Evolutionary conservation across 2,888 invertebrate species (phyloP).

Genomic region (Zaprionus bogoriensis): DNA sequence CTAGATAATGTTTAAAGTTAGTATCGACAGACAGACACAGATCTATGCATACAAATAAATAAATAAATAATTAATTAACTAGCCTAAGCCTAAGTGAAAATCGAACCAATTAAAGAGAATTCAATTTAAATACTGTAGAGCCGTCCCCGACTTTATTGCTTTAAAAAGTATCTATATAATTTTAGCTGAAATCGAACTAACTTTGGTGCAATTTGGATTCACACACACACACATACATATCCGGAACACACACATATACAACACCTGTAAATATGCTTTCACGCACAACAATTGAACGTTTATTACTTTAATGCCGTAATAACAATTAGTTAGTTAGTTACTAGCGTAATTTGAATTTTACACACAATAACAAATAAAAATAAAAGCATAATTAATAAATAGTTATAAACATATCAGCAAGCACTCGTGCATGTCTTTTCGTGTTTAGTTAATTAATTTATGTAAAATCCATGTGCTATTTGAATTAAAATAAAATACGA

Average conservation of each 20-base stretch:
- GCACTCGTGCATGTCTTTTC: conserved; percentile 42
- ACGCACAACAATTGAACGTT: conserved; percentile 54
- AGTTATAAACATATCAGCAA: conserved; percentile 1
- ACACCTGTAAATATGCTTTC: conserved; percentile 56
- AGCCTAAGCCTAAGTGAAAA: conserved; percentile 46
- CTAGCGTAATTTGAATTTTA: conserved; percentile 55
- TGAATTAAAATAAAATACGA: conserved; percentile 56
- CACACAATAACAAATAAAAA: conserved; percentile 31
- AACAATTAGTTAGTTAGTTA: conserved; percentile 68
- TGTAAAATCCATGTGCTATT: conserved; percentile 68
- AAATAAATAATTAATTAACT: conserved; percentile 10
- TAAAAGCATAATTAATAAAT: conserved; percentile 33
- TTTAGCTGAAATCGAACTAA: conserved; percentile 37
- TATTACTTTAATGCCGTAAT: conserved; percentile 68
- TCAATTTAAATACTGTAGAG: conserved; percentile 36
- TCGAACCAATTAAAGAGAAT: conserved; percentile 28
- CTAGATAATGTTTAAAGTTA: conserved; percentile 33
- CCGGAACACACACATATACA: conserved; percentile 8
- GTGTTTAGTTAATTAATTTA: conserved; percentile 70
- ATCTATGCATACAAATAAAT: conserved; percentile 7
- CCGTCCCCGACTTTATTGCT: conserved; percentile 29
- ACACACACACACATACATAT: conserved; percentile 26
- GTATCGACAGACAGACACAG: conserved; percentile 3
- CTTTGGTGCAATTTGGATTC: conserved; percentile 49
- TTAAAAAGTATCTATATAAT: conserved; percentile 20